These are phyloP conservation scores for Phrynocephalus forsythii DNA, from an alignment of 2,797 vertebrate species.

Conservation along the genomic window DNA sequence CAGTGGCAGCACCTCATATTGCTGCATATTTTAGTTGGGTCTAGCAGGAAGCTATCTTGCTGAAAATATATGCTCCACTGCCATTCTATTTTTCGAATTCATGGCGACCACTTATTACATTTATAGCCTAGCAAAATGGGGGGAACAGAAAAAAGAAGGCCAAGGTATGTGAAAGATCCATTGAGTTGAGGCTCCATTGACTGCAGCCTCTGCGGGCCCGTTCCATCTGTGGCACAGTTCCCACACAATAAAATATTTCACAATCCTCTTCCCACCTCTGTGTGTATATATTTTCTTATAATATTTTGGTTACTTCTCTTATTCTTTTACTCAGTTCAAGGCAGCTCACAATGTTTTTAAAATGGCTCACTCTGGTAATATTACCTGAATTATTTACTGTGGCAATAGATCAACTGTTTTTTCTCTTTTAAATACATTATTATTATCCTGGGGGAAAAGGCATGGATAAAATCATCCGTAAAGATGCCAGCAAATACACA, in stretches of 20 bases:
- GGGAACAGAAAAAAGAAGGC: too few species aligned
- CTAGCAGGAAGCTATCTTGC: not conserved
- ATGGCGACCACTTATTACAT: not conserved
- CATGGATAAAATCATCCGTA: not conserved
- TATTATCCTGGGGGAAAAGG: not conserved
- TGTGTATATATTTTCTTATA: not conserved
- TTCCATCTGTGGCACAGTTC: not conserved
- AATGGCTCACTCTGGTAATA: not conserved
- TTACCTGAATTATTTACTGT: not conserved
- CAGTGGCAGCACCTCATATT: not conserved
- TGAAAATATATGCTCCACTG: slow-evolving; percentile 10
- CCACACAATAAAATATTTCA: not conserved
- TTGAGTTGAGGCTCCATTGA: too few species aligned
- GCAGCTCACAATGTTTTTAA: not conserved
- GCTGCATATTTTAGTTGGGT: slow-evolving; percentile 19
- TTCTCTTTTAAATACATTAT: not conserved
- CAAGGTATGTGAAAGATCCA: not conserved
- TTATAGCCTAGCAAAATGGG: not conserved
- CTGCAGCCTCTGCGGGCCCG: not conserved
- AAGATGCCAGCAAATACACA: not conserved
- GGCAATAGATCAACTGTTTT: not conserved
- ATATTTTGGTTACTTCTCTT: not conserved
- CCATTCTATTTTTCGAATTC: not conserved
- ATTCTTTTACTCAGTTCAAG: not conserved
- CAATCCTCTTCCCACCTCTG: not conserved